Evolutionary conservation across 2,888 invertebrate species (phyloP), one percentile per base, ranked within the genome.

Genomic region (Scrobipalpa costella): DNA sequence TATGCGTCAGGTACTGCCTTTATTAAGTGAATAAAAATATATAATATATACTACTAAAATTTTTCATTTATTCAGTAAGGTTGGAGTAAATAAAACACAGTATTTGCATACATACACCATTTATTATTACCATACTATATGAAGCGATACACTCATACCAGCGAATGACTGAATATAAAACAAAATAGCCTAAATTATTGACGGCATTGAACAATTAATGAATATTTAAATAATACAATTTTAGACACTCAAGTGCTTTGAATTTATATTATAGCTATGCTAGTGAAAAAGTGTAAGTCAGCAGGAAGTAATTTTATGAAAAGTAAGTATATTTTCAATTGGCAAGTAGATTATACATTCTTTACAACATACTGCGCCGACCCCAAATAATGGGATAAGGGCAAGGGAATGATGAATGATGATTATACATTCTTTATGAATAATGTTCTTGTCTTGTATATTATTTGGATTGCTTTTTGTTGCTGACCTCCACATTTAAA

Each of bases 61-160:
- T 44, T 15, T 27, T 27, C n/a, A 44, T 44, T 44, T 44, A 44
- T 44, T 44, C n/a, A 8, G 13, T 27, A 44, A 13, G 8, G 34
- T 47, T 13, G 47, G 15, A 50, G 34, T 27, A 76, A 82, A 79
- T 80, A 68, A 80, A 79, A 73, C 74, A 71, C 67, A 57, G 65
- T 70, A 65, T 71, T 64, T 62, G 62, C 59, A 66, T 74, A 81
- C 85, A 85, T 84, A 86, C 86, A 88, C 86, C 86, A 81, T 86
- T 88, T 89, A 88, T 85, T 78, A 66, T 69, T 83, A 80, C 75
- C 77, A 81, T 78, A 70, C 73, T 68, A 78, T 60, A 84, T 81
- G 79, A 86, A 86, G 85, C 83, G 76, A 82, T 74, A 84, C 85
- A 85, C 67, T 68, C 70, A 80, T 62, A 64, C 63, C 75, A 74